Evolutionary conservation across 2,113 vertebrate genomes (phyloP), one percentile per base, ranked within the genome.

Genomic region (Pterocles orientalis): DNA sequence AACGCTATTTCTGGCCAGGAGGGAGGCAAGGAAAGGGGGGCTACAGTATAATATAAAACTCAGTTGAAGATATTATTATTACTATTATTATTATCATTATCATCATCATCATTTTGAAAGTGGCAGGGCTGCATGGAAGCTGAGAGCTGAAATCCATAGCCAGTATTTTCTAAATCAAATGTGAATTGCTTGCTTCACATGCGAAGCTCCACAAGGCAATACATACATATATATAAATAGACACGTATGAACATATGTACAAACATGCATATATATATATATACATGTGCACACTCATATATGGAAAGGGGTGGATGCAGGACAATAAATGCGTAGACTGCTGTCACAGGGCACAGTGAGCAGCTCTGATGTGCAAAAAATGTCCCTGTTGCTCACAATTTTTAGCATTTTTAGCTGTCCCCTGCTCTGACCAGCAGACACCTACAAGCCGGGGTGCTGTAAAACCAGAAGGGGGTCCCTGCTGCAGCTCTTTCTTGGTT

Each of bases 201-300:
- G 73, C 48, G 58, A 64, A 53, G 34, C 48, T 84, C 9, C 54
- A 24, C 17, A 8, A 76, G 13, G 19, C 25, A 31, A 10, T 21
- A 19, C 11, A 25, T 6, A 41, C 7, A 8, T 43, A 23, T 3
- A 18, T 34, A n/a, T 3, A 92, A 29, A 64, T 9, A 25, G 5
- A 10, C 8, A n/a, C 2, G 13, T 0, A 12, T 2, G 4, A 21
- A 47, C 0, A 1, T 36, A 25, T 6, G 26, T 36, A 15, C 8
- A 34, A 14, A 13, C 3, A 3, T 51, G 4, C 39, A 15, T 39
- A 14, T 26, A 28, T 6, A 17, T 17, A 45, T 24, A 25, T 5
- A 11, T 8, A 51, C 24, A 16, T 12, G 7, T 5, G 21, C 21
- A n/a, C 41, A 41, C 41, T 14, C 41, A 41, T 41, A 41, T 41